Conservation (phyloP, 2,113 vertebrate species). For the Lonchura striata region DNA sequence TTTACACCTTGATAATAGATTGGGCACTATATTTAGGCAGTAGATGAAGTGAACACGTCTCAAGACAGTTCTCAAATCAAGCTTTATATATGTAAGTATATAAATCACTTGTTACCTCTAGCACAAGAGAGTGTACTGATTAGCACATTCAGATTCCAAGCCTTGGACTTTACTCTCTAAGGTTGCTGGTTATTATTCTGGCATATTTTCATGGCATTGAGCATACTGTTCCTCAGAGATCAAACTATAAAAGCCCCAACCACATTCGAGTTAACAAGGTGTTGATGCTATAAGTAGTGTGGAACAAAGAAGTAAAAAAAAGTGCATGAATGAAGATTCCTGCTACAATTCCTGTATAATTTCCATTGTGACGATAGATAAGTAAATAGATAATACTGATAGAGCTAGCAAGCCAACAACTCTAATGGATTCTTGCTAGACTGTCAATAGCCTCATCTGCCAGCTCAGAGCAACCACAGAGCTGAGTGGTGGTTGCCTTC, state of each 20-base stretch:
- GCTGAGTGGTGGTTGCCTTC: neutral
- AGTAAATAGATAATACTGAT: neutral
- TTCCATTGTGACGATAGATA: neutral
- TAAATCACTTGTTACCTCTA: neutral
- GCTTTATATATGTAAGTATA: neutral
- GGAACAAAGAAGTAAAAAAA: neutral
- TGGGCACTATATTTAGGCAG: neutral
- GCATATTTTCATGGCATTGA: neutral
- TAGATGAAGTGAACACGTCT: neutral
- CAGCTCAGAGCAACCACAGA: neutral
- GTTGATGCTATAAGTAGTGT: neutral
- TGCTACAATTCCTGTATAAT: neutral
- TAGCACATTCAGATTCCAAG: neutral
- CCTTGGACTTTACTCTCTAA: neutral
- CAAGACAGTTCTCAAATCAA: neutral
- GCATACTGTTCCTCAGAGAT: neutral
- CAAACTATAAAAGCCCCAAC: neutral
- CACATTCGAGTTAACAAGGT: neutral
- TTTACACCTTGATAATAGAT: neutral
- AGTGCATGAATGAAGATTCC: neutral
- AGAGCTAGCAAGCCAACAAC: neutral
- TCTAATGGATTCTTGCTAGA: neutral
- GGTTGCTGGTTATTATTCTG: neutral
- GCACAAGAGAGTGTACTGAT: neutral
- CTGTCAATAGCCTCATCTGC: neutral